Percentiles rank a stretch among this genome's conserved stretches.
These are phyloP conservation scores for Lasius fuliginosus DNA, from an alignment of 2,888 invertebrate genomes.

Conservation along the genomic window DNA sequence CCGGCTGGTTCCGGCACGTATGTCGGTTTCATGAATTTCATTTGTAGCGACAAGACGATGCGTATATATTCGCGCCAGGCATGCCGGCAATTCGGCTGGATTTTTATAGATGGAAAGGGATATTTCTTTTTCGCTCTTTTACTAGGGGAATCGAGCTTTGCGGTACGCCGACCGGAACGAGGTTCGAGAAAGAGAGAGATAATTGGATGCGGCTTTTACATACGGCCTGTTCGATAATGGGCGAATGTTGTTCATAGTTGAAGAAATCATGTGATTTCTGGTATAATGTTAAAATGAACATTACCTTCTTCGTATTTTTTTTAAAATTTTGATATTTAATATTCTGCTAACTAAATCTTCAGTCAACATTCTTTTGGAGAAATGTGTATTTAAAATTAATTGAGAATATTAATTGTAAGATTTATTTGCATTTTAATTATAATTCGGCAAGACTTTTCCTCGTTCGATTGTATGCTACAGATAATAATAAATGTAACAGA, in stretches of 20 bases:
- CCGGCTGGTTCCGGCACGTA: slow-evolving; percentile 53
- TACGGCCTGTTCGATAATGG: background rate
- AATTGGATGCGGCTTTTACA: background rate
- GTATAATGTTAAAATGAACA: background rate
- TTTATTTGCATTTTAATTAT: slow-evolving; percentile 1
- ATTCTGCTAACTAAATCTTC: background rate
- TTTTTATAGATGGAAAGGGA: slow-evolving; percentile 41
- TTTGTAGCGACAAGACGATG: slow-evolving; percentile 55
- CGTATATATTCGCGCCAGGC: slow-evolving; percentile 45
- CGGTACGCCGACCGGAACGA: background rate
- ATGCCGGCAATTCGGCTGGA: slow-evolving; percentile 40
- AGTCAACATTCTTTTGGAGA: background rate
- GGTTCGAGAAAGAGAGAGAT: slow-evolving; percentile 3
- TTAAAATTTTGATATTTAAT: background rate
- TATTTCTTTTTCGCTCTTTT: slow-evolving; percentile 36
- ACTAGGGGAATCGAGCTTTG: slow-evolving; percentile 9
- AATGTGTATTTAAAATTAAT: background rate
- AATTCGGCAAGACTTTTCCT: background rate
- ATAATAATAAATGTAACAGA: background rate
- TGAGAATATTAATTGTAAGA: background rate
- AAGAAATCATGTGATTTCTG: background rate
- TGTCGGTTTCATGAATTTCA: slow-evolving; percentile 67
- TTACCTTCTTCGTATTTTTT: background rate
- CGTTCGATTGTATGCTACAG: background rate
- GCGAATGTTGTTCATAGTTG: background rate